Conservation (phyloP, 2,797 vertebrate species). For the Hydrolagus colliei region DNA sequence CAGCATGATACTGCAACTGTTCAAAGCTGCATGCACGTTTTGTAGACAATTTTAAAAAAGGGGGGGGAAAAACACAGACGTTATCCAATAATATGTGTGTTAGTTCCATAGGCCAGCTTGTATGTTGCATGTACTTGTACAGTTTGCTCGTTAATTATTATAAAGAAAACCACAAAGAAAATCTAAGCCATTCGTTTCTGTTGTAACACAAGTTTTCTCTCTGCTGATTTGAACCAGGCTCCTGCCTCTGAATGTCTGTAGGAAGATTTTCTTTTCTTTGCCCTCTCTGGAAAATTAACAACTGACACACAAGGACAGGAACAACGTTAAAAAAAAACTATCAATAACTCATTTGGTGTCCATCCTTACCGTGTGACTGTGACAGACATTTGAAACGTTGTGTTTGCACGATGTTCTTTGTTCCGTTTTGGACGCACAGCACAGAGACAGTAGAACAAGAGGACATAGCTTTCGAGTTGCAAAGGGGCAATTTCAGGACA, state of each 20-base stretch:
- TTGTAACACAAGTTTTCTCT: constrained; percentile 63
- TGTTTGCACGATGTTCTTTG: constrained; percentile 64
- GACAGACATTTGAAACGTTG: constrained; percentile 65
- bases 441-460: too few relatives aligned
- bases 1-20: constrained; percentile 85
- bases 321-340: constrained; percentile 67
- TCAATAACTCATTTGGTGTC: constrained; percentile 78
- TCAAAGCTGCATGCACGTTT: constrained; percentile 96
- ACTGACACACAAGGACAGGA: constrained; percentile 48
- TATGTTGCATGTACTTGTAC: constrained; percentile 99
- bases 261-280: constrained; percentile 66
- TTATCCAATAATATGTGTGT: constrained; percentile 83
- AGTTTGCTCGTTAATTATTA: constrained; percentile 96
- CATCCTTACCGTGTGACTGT: constrained; percentile 72
- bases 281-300: constrained; percentile 57
- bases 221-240: constrained; percentile 68
- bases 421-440: too few relatives aligned
- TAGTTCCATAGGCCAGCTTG: constrained; percentile 94
- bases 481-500: too few relatives aligned
- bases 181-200: constrained; percentile 93
- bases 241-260: constrained; percentile 82
- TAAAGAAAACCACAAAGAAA: constrained; percentile 83
- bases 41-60: constrained; percentile 65
- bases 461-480: too few relatives aligned
- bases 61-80: constrained; percentile 53